These are phyloP conservation scores for Sclerodermus sp. DNA, from an alignment of 2,888 invertebrate genomes.

Conservation along the genomic window DNA sequence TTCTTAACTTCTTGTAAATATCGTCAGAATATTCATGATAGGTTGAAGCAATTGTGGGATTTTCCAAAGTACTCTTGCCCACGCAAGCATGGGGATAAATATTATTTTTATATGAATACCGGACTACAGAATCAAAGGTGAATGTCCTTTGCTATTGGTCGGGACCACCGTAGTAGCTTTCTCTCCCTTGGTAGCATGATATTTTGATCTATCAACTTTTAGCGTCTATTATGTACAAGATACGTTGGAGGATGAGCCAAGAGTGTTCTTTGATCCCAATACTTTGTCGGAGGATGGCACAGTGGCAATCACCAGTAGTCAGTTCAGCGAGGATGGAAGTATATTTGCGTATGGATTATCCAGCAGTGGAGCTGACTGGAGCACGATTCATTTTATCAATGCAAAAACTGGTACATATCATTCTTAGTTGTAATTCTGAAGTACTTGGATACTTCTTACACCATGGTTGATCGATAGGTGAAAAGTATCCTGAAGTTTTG, in stretches of 20 bases:
- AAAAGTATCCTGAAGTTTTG: constrained; percentile 86
- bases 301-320: constrained; percentile 72
- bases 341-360: constrained; percentile 91
- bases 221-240: constrained; percentile 92
- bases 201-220: too few species aligned
- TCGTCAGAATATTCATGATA: constrained; percentile 72
- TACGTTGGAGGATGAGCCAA: constrained; percentile 72
- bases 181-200: too few species aligned
- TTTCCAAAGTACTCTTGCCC: constrained; percentile 95
- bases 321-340: constrained; percentile 88
- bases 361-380: constrained; percentile 95
- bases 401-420: constrained; percentile 66
- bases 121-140: constrained; percentile 97
- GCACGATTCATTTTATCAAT: constrained; percentile 81
- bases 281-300: constrained; percentile 88
- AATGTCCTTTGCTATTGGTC: constrained; percentile 2
- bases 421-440: neutral
- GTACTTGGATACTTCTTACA: neutral
- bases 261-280: constrained; percentile 95
- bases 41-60: constrained; percentile 90
- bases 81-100: constrained; percentile 76
- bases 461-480: constrained; percentile 58
- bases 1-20: constrained; percentile 78
- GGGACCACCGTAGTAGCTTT: too few species aligned
- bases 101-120: constrained; percentile 90